Evolutionary conservation across 2,797 vertebrate species (phyloP).

Genomic region (Sebastolobus altivelis): DNA sequence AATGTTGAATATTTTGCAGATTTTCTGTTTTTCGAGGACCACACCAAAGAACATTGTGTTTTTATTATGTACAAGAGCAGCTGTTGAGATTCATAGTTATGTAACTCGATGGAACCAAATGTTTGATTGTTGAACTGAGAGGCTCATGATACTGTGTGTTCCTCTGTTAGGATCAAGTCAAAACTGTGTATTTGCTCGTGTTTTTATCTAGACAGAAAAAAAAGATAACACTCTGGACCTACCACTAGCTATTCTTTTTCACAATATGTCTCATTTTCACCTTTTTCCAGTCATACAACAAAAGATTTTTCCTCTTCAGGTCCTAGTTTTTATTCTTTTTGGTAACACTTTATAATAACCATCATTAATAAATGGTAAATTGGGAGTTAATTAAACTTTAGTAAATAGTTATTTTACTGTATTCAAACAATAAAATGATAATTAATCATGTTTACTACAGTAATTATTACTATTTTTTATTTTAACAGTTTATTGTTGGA

Average conservation of each 20-base stretch:
- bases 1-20: constrained; percentile 32
- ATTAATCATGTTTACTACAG: too few relatives aligned
- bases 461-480: too few relatives aligned
- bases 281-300: background rate
- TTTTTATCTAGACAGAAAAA: background rate
- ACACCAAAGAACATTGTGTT: constrained; percentile 68
- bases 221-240: constrained; percentile 6
- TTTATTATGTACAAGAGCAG: constrained; percentile 16
- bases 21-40: constrained; percentile 31
- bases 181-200: background rate
- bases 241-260: background rate
- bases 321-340: background rate
- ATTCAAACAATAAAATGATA: too few relatives aligned
- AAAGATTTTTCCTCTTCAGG: background rate
- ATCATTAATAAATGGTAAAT: too few relatives aligned
- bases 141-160: background rate
- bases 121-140: constrained; percentile 15
- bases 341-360: fast-evolving
- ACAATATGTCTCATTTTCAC: background rate
- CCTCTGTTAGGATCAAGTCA: constrained; percentile 2
- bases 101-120: constrained; percentile 25
- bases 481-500: too few relatives aligned
- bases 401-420: background rate
- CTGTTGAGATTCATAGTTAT: constrained; percentile 31
- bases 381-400: too few relatives aligned